phyloP scores from a whole-genome alignment of 2,888 invertebrate genomes.

The Dolichopus griseipennis region DNA sequence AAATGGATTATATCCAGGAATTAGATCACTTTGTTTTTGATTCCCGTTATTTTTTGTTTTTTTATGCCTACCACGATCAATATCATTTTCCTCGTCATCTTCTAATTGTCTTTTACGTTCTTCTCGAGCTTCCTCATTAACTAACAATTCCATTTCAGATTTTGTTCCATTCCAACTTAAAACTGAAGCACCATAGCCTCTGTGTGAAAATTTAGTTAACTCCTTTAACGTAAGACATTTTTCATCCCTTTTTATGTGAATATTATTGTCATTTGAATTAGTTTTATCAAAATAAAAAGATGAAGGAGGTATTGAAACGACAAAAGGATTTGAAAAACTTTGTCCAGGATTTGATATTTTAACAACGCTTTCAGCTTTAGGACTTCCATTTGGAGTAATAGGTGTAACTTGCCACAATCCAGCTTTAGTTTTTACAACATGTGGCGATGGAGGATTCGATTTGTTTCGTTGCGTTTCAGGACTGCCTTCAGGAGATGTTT shows the following conservation, averaged over 20 bases:
- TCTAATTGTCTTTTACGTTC: constrained; percentile 62
- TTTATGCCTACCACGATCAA: constrained; percentile 70
- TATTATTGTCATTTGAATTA: constrained; percentile 28
- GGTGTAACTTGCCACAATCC: constrained; percentile 40
- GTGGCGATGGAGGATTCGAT: constrained; percentile 38
- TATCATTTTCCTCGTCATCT: constrained; percentile 59
- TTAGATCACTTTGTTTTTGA: constrained; percentile 37
- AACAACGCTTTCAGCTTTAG: neutral
- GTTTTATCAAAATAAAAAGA: constrained; percentile 23
- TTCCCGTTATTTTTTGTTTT: no score
- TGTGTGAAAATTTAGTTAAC: constrained; percentile 60
- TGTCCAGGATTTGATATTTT: neutral
- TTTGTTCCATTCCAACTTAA: constrained; percentile 70
- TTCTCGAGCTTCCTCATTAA: constrained; percentile 56
- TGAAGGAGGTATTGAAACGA: neutral
- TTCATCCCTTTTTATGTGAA: constrained; percentile 29
- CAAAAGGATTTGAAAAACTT: neutral
- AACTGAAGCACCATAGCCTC: constrained; percentile 68
- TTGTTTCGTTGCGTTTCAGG: constrained; percentile 25
- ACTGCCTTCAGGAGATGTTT: constrained; percentile 15
- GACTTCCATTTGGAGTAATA: constrained; percentile 11
- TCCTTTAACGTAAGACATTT: constrained; percentile 46
- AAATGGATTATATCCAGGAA: constrained; percentile 50
- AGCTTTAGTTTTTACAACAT: constrained; percentile 39
- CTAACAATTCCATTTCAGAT: constrained; percentile 58